Base-by-base conservation (phyloP, 2,113 vertebrate genomes). In the Bombycilla garrulus region DNA sequence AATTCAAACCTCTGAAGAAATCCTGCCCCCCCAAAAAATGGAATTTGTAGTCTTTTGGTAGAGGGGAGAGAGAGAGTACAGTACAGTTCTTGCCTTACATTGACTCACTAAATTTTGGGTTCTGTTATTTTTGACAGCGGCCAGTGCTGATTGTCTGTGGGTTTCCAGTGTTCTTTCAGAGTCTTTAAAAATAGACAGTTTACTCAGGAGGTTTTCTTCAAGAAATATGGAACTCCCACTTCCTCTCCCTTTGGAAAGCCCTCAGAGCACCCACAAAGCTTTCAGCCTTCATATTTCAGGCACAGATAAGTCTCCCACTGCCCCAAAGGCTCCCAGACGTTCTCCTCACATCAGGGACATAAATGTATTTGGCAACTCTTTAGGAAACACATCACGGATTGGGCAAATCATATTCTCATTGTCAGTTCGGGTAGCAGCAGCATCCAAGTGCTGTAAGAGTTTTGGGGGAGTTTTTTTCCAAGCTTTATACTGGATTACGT, bases 401-500 rank as follows among this genome's bases (percentile, higher is more conserved):
- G 79, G 48, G 38, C 45, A 78, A 90, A 88, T 90, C 69, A 2
- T 66, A 66, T 90, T 94, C 76, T 81, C 23, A 5, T 38, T 78
- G 40, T 88, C 86, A 86, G 23, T 67, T 80, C 0, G 6, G 64
- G 82, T 83, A 93, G 35, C 54, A 83, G 72, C 64, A 90, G 64
- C 62, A 90, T 94, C 67, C 85, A 81, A 86, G 56, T 58, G 33
- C 69, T 86, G 28, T 33, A 80, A 84, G 82, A 78, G 38, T 90
- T 82, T 54, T 29, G 38, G 47, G 4, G 26, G 31, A 56, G 1
- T 7, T 74, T 89, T 89, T 85, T 89, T 16, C 65, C 56, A 71
- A 65, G 82, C 48, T 86, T 94, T 86, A 33, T 83, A 51, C 35
- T 78, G 86, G 80, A 92, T 95, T 94, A 95, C 0, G n/a, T 95